Evolutionary conservation across 2,797 vertebrate genomes (phyloP).

Genomic region (Paramormyrops hopkinsi): DNA sequence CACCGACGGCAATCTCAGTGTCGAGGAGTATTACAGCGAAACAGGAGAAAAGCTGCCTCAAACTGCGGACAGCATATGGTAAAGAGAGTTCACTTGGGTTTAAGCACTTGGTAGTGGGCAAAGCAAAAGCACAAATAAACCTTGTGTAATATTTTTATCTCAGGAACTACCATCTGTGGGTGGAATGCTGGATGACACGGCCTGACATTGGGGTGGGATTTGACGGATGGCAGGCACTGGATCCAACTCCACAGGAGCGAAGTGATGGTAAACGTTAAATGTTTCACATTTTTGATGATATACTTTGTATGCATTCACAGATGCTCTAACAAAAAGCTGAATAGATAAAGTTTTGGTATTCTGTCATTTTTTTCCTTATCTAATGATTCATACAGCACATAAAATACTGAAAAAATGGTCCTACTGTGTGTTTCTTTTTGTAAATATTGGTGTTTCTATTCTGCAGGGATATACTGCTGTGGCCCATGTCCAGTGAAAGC

Average conservation of each 20-base stretch:
- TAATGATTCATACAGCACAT: not conserved
- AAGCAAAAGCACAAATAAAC: not conserved
- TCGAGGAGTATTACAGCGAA: conserved; percentile 72
- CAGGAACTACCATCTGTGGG: conserved; percentile 95
- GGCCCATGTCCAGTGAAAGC: conserved; percentile 80
- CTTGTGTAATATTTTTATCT: not conserved
- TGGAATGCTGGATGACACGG: conserved; percentile 89
- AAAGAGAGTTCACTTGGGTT: conserved; percentile 30
- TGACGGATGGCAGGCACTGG: conserved; percentile 87
- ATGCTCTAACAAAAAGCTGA: not conserved
- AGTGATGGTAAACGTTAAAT: conserved; percentile 65
- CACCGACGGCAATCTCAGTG: conserved; percentile 72
- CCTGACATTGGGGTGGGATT: conserved; percentile 68
- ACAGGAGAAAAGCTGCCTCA: conserved; percentile 61
- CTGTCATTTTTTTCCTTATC: not conserved
- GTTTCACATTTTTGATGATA: not conserved
- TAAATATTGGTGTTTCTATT: not conserved
- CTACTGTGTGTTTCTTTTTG: not conserved
- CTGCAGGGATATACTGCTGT: conserved; percentile 76
- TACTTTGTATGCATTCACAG: not conserved
- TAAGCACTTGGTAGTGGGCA: not conserved
- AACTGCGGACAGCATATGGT: conserved; percentile 75
- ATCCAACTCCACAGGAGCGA: conserved; percentile 83
- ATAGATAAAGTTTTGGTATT: not conserved
- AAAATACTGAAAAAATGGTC: not conserved